A percentile compares a stretch with the other conserved stretches of the same genome.
Conservation (phyloP, 2,888 invertebrate species). For the Nemotelus nigrinus region DNA sequence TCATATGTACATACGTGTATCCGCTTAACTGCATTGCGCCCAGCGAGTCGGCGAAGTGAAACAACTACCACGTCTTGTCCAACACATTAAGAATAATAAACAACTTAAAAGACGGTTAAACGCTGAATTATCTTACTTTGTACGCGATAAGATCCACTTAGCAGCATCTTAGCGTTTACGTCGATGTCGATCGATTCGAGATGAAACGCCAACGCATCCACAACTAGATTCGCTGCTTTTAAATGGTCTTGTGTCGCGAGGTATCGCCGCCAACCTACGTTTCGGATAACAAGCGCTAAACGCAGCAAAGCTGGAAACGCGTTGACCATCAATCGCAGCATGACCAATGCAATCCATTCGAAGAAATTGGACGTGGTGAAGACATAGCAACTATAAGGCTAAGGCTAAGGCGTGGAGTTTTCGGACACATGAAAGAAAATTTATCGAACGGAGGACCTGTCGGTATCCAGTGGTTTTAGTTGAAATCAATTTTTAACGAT, state of each 20-base stretch:
- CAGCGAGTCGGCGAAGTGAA: conserved; percentile 7
- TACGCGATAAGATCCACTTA: conserved; percentile 43
- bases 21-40: background rate
- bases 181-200: conserved; percentile 4
- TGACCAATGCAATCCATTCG: background rate
- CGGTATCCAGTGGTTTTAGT: too few species aligned
- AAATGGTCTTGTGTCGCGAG: background rate
- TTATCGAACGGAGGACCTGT: too few species aligned
- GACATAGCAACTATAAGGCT: conserved; percentile 8
- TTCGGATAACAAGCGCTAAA: background rate
- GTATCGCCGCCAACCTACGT: conserved; percentile 11
- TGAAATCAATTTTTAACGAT: too few species aligned
- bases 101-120: conserved; percentile 42
- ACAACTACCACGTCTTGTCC: conserved; percentile 23
- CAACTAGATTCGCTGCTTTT: conserved; percentile 19
- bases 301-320: background rate
- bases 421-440: conserved; percentile 17
- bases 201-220: conserved; percentile 27
- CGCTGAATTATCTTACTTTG: conserved; percentile 43
- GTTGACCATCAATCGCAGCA: conserved; percentile 18
- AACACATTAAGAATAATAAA: conserved; percentile 40
- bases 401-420: background rate
- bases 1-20: too few species aligned
- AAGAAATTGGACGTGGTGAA: background rate
- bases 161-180: conserved; percentile 30